These are phyloP conservation scores for Tetragnatha montana DNA, from an alignment of 2,888 invertebrate genomes.

Conservation along the genomic window DNA sequence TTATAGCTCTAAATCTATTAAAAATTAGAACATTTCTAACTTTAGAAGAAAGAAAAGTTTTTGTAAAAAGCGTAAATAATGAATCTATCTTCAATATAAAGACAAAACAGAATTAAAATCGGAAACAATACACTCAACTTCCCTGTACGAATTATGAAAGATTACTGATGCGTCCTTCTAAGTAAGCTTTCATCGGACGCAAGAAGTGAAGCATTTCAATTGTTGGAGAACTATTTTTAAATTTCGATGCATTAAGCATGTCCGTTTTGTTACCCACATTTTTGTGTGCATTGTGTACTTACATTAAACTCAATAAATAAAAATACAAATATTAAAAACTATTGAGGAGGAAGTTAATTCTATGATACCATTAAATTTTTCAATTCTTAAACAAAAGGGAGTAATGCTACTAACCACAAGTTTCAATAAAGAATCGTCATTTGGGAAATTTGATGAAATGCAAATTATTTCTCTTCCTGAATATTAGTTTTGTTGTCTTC, in stretches of 20 bases:
- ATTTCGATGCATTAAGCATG: not conserved
- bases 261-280: not conserved
- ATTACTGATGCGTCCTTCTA: conserved; percentile 25
- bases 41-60: conserved; percentile 30
- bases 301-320: too few relatives aligned
- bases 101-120: conserved; percentile 11
- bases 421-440: too few relatives aligned
- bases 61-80: not conserved
- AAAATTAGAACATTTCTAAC: conserved; percentile 41
- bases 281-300: too few relatives aligned
- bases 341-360: too few relatives aligned
- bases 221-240: conserved; percentile 9
- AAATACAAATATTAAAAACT: too few relatives aligned
- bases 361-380: too few relatives aligned
- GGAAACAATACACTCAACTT: conserved; percentile 5
- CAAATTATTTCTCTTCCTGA: too few relatives aligned
- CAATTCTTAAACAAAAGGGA: too few relatives aligned
- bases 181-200: not conserved
- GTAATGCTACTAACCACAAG: too few relatives aligned
- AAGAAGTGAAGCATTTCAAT: not conserved
- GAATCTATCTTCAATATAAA: not conserved
- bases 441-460: too few relatives aligned
- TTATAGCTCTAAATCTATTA: not conserved
- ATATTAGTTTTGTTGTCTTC: too few relatives aligned
- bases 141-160: conserved; percentile 9